Percentiles rank a stretch among this genome's conserved stretches.
Evolutionary conservation across 2,113 vertebrate species (phyloP).

Genomic region (Talpa occidentalis): DNA sequence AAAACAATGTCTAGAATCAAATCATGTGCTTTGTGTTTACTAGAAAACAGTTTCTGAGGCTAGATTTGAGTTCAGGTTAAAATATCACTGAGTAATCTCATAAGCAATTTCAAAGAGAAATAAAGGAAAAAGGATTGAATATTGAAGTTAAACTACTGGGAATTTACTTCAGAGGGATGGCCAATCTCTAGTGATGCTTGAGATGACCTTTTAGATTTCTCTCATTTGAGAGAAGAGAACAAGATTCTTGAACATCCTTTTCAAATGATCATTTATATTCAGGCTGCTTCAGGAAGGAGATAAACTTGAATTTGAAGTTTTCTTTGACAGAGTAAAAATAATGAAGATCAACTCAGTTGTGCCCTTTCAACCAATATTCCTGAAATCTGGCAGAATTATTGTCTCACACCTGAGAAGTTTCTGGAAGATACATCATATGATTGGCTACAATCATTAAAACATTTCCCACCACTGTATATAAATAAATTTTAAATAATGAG

Average conservation of each 20-base stretch:
- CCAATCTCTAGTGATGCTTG: too few species aligned
- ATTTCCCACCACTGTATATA: not conserved
- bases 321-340: not conserved
- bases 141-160: not conserved
- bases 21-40: not conserved
- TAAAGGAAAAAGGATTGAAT: not conserved
- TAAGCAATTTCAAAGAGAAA: not conserved
- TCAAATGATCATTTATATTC: not conserved
- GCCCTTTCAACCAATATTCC: not conserved
- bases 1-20: not conserved
- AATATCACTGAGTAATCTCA: not conserved
- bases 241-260: not conserved
- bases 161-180: not conserved
- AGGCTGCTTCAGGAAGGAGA: too few species aligned
- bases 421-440: not conserved
- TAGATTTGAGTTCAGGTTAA: not conserved
- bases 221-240: not conserved
- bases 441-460: not conserved
- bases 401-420: not conserved
- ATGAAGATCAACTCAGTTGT: not conserved
- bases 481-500: not conserved
- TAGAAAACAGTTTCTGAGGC: not conserved
- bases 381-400: not conserved
- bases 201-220: not conserved
- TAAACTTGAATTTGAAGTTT: not conserved